Evolutionary conservation across 2,888 invertebrate genomes (phyloP).

Genomic region (Caenorhabditis sp.): DNA sequence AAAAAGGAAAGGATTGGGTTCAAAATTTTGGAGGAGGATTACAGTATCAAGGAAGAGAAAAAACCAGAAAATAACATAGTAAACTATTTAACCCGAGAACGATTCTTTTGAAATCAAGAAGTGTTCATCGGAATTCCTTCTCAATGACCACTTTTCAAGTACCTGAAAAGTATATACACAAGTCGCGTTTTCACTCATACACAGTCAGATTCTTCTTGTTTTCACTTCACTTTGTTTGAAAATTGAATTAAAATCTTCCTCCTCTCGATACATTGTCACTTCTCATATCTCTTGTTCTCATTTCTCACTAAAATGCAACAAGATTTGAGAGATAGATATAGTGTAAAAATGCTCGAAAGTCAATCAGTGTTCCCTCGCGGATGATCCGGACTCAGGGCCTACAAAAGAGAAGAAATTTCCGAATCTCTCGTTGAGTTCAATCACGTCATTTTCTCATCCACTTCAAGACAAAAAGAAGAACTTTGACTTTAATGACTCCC

Average conservation of each 20-base stretch:
- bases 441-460: constrained; percentile 26
- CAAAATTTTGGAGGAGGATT: neutral
- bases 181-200: constrained; percentile 12
- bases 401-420: constrained; percentile 16
- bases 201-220: constrained; percentile 1
- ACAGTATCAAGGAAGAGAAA: constrained; percentile 14
- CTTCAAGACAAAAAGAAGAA: constrained; percentile 11
- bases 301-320: constrained; percentile 42
- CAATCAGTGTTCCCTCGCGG: constrained; percentile 51
- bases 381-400: neutral
- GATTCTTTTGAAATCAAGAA: constrained; percentile 19
- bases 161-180: constrained; percentile 30
- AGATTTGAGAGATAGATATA: constrained; percentile 9
- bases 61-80: constrained; percentile 10
- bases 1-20: neutral
- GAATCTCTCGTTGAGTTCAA: neutral
- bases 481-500: constrained; percentile 45
- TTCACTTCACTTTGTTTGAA: neutral
- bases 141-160: constrained; percentile 57
- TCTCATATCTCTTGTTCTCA: constrained; percentile 16
- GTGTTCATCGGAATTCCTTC: constrained; percentile 14
- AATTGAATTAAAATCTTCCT: neutral
- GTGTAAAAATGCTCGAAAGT: constrained; percentile 58
- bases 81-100: constrained; percentile 23
- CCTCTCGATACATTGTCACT: neutral